These are phyloP conservation scores for Neoarius graeffei DNA, from an alignment of 2,113 vertebrate genomes.

Conservation along the genomic window DNA sequence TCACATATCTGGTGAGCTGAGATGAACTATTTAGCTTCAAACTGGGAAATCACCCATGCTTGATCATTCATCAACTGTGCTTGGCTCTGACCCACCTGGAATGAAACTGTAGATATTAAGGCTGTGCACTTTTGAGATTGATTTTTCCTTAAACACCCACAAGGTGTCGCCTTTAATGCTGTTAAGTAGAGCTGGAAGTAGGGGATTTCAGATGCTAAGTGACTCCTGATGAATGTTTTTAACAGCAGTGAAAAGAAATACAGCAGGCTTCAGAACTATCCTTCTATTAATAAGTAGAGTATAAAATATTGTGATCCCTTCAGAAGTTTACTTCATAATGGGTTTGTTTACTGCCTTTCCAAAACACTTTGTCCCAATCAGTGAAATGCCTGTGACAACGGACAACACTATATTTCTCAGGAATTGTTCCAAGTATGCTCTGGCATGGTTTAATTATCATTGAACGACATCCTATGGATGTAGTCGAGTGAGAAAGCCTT, in stretches of 20 bases:
- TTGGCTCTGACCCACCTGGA: neutral
- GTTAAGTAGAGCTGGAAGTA: neutral
- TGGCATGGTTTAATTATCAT: neutral
- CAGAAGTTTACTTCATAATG: neutral
- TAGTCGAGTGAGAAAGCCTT: constrained; percentile 20
- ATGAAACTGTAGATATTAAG: neutral
- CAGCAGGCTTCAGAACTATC: neutral
- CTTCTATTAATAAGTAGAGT: neutral
- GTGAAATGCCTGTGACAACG: neutral
- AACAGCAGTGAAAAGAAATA: neutral
- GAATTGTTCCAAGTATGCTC: neutral
- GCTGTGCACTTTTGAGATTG: neutral
- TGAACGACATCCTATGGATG: neutral
- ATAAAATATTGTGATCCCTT: neutral
- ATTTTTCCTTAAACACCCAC: neutral
- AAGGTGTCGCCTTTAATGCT: constrained; percentile 16
- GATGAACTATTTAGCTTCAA: neutral
- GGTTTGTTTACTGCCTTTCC: neutral
- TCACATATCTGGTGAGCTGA: neutral
- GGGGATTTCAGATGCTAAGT: neutral
- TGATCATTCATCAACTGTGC: neutral
- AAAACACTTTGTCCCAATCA: constrained; percentile 6
- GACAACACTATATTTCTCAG: neutral
- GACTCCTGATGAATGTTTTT: neutral
- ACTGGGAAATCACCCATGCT: neutral